Percentiles rank a stretch among this genome's conserved stretches.
Conservation (phyloP, 2,888 invertebrate species). For the Eucriotettix oculatus region DNA sequence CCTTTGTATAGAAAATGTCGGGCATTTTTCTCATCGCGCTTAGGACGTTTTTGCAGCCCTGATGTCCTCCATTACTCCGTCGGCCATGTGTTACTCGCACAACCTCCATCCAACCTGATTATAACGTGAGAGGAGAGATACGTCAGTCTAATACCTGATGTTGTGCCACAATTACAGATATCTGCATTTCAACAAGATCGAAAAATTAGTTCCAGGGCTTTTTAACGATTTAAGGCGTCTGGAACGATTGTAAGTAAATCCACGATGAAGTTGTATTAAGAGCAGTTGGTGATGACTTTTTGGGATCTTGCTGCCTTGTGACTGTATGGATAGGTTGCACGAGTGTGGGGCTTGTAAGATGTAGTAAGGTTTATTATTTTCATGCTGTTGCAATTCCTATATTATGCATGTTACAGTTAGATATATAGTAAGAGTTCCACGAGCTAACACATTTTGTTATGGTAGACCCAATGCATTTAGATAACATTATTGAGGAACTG, state of each 20-base stretch:
- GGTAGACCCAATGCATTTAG: too few relatives aligned
- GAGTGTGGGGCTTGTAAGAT: too few relatives aligned
- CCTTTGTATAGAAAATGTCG: neutral
- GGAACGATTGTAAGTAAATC: constrained; percentile 22
- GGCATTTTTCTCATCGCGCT: neutral
- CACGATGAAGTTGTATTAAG: neutral
- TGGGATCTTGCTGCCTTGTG: too few relatives aligned
- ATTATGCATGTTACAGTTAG: too few relatives aligned
- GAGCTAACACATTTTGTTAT: too few relatives aligned
- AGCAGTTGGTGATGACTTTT: too few relatives aligned
- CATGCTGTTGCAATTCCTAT: too few relatives aligned
- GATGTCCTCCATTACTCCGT: neutral
- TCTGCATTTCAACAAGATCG: constrained; percentile 23
- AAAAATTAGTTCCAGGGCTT: constrained; percentile 19
- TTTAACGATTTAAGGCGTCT: constrained; percentile 21
- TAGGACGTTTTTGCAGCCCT: neutral
- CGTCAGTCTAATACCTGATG: neutral
- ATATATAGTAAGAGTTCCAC: too few relatives aligned
- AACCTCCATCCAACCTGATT: too few relatives aligned
- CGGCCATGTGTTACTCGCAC: neutral
- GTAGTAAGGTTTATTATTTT: too few relatives aligned
- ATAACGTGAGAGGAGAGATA: neutral
- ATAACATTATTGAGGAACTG: too few relatives aligned
- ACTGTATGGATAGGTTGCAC: too few relatives aligned
- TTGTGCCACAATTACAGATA: constrained; percentile 18